Base-by-base conservation (phyloP, 2,113 vertebrate genomes). In the Cololabis saira region DNA sequence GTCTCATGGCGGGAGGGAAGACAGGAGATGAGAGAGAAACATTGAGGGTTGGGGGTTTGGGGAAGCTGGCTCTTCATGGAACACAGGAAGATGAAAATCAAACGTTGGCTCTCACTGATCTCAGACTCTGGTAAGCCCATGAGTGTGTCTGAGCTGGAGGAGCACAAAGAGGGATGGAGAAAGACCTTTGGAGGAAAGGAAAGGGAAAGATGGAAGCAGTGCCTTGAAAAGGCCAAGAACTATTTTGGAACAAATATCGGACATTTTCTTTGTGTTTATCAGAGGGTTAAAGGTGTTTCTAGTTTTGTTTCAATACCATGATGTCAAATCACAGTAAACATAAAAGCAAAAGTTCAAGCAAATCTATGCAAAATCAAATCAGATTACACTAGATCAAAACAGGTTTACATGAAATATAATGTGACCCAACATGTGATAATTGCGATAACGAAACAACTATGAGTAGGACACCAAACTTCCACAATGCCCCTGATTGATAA, bases 1-100 rank as follows among this genome's bases (percentile, higher is more conserved):
- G 80, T 78, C 87, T 93, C 86, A 85, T 92, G 81, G 82, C 85
- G 92, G 24, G 76, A 74, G 53, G 67, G 57, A 61, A 74, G 58
- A 54, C 59, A 62, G 57, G 72, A 78, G 66, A 82, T 73, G 58
- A 81, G 67, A 65, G 74, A 70, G 65, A 77, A 78, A 63, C 13
- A 21, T 73, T 62, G 52, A 54, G 54, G 49, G 57, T 37, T 47
- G 60, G 48, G 72, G 76, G 22, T 55, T 72, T 56, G 15, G 49
- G 54, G 45, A 67, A 51, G 52, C 71, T 41, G 60, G 59, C 69
- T 17, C 76, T 68, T 83, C 70, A 65, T 53, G 71, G 81, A 87
- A 80, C 78, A 66, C 61, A 40, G 63, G 40, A 51, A 76, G 72
- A 63, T 45, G 22, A 59, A 54, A 78, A 80, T 78, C 58, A 75